A percentile compares a stretch with the other conserved stretches of the same genome.
Evolutionary conservation across 2,888 invertebrate genomes (phyloP).

Genomic region (Pardosa pseudoannulata): DNA sequence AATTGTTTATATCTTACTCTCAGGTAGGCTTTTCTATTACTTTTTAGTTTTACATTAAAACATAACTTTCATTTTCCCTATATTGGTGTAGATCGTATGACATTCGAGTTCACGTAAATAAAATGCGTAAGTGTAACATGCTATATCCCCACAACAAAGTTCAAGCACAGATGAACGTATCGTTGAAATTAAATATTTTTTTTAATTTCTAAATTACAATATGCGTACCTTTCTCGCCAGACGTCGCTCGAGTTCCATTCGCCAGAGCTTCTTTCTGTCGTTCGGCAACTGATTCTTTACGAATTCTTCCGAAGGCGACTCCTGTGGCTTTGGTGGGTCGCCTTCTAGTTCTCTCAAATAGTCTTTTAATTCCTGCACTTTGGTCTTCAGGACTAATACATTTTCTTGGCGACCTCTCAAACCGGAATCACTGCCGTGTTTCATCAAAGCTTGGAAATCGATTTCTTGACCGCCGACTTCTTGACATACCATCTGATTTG

Average conservation of each 20-base stretch:
- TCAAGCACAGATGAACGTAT: no score
- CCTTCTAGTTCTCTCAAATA: conserved; percentile 40
- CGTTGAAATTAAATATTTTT: no score
- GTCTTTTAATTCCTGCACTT: conserved; percentile 30
- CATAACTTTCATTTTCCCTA: no score
- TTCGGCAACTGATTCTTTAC: not conserved
- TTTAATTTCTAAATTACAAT: no score
- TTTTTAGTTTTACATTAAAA: no score
- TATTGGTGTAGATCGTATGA: no score
- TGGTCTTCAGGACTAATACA: conserved; percentile 21
- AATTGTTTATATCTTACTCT: no score
- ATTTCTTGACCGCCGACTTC: conserved; percentile 15
- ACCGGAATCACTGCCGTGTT: conserved; percentile 12
- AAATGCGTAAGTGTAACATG: no score
- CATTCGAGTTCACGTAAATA: no score
- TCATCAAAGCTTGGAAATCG: conserved; percentile 18
- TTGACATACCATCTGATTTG: conserved; percentile 39
- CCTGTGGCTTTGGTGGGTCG: not conserved
- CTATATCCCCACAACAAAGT: no score
- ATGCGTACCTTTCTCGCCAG: conserved; percentile 7
- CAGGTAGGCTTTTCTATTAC: no score
- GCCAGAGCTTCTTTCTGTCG: conserved; percentile 38
- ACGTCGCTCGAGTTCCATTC: conserved; percentile 45
- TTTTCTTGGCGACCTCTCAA: conserved; percentile 26
- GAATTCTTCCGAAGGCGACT: conserved; percentile 23